phyloP scores from a whole-genome alignment of 1,140 invertebrate species.

The Leptinotarsa undecemlineata region DNA sequence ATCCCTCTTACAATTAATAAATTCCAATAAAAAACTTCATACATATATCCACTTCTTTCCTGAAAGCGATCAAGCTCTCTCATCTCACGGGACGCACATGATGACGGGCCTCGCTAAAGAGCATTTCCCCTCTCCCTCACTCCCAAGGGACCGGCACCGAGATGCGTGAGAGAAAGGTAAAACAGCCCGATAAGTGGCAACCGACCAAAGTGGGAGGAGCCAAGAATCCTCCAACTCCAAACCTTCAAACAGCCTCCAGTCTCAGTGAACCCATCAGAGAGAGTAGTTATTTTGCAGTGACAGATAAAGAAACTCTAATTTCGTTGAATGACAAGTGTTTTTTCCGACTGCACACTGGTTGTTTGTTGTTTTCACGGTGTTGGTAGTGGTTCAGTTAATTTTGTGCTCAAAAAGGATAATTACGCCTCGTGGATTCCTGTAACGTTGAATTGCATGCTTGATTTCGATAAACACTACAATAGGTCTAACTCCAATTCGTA shows the following conservation, averaged over 20 bases:
- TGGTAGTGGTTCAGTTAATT: too few species aligned
- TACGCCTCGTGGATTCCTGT: too few species aligned
- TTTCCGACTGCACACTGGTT: too few species aligned
- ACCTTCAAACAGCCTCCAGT: constrained; percentile 43
- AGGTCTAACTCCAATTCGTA: too few species aligned
- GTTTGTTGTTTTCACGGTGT: too few species aligned
- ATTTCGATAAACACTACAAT: too few species aligned
- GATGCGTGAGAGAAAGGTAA: constrained; percentile 42
- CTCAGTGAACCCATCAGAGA: constrained; percentile 29
- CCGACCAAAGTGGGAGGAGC: constrained; percentile 50
- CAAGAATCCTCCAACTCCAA: constrained; percentile 39
- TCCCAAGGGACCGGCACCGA: constrained; percentile 35
- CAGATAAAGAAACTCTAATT: too few species aligned
- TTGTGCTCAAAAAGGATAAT: too few species aligned
- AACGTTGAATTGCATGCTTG: too few species aligned
- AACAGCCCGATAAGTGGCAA: constrained; percentile 46
- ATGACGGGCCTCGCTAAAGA: constrained; percentile 37
- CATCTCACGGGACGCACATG: constrained; percentile 40
- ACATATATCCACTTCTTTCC: constrained; percentile 13
- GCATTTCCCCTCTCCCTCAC: constrained; percentile 42
- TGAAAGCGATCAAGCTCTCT: constrained; percentile 13
- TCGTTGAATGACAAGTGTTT: too few species aligned
- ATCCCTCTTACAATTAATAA: neutral
- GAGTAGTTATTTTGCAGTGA: constrained; percentile 8
- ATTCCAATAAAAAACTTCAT: neutral